A percentile compares a stretch with the other conserved stretches of the same genome.
Evolutionary conservation across 2,888 invertebrate genomes (phyloP).

Genomic region (Sepiola atlantica): DNA sequence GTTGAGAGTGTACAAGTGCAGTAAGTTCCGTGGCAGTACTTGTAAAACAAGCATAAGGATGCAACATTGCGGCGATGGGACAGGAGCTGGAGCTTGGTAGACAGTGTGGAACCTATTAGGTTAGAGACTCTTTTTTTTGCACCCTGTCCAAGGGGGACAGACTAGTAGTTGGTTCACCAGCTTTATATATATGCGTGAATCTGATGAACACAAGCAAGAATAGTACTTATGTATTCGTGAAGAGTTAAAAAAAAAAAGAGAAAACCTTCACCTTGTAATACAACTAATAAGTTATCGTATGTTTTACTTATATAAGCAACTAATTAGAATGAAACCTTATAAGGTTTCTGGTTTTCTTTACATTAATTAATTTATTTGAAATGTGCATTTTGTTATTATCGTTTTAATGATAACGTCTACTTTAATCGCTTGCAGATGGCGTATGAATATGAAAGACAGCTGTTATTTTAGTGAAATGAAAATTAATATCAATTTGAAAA

Average conservation of each 20-base stretch:
- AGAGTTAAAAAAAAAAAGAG: neutral
- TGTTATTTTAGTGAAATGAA: neutral
- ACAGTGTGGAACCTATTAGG: no score
- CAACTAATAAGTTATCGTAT: neutral
- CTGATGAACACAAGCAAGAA: neutral
- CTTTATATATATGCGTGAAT: neutral
- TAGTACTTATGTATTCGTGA: neutral
- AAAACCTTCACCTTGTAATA: neutral
- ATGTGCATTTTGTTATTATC: neutral
- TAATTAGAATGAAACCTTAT: constrained; percentile 2
- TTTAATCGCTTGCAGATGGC: neutral
- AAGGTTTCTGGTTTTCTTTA: neutral
- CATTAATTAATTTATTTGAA: constrained; percentile 1
- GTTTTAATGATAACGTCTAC: neutral
- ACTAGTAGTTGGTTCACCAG: no score
- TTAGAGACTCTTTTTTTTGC: no score
- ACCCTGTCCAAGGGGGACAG: no score
- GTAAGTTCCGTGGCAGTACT: no score
- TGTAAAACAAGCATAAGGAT: no score
- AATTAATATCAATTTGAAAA: neutral
- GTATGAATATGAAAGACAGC: neutral
- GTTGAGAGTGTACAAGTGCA: no score
- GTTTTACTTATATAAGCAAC: neutral
- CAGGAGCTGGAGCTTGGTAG: no score
- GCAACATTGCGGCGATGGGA: no score